phyloP scores from a whole-genome alignment of 2,113 vertebrate genomes.

The Ciconia stormi region DNA sequence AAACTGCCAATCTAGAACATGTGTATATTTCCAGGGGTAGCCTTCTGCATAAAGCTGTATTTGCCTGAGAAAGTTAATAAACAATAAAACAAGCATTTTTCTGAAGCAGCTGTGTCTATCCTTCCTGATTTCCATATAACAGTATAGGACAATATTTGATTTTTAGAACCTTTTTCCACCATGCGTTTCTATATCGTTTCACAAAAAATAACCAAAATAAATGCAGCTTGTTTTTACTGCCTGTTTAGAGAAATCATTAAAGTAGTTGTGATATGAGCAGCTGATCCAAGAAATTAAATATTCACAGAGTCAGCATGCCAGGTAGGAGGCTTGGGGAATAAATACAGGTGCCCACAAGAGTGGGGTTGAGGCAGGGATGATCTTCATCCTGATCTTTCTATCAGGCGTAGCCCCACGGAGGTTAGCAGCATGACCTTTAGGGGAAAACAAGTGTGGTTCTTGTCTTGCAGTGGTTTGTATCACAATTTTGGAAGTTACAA shows the following conservation, averaged over 20 bases:
- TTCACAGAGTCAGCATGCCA: not conserved
- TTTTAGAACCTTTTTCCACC: not conserved
- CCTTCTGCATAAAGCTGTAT: not conserved
- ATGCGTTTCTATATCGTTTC: not conserved
- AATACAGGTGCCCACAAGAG: fast-evolving
- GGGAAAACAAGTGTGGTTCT: not conserved
- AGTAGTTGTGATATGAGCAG: not conserved
- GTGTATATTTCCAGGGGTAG: not conserved
- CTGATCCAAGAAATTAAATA: not conserved
- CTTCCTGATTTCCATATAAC: not conserved
- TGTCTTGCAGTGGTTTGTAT: not conserved
- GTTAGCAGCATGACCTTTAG: no score
- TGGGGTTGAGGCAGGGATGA: not conserved
- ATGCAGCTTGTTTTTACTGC: not conserved
- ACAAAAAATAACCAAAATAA: not conserved
- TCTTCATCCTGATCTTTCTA: not conserved
- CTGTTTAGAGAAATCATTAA: not conserved
- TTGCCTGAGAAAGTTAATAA: not conserved
- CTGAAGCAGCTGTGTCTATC: not conserved
- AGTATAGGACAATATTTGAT: not conserved
- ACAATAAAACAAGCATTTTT: not conserved
- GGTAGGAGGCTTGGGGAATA: not conserved
- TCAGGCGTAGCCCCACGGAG: not conserved
- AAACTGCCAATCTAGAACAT: not conserved
- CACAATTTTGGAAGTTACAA: fast-evolving